Evolutionary conservation across 2,888 invertebrate species (phyloP).

Genomic region (Rhingia rostrata): DNA sequence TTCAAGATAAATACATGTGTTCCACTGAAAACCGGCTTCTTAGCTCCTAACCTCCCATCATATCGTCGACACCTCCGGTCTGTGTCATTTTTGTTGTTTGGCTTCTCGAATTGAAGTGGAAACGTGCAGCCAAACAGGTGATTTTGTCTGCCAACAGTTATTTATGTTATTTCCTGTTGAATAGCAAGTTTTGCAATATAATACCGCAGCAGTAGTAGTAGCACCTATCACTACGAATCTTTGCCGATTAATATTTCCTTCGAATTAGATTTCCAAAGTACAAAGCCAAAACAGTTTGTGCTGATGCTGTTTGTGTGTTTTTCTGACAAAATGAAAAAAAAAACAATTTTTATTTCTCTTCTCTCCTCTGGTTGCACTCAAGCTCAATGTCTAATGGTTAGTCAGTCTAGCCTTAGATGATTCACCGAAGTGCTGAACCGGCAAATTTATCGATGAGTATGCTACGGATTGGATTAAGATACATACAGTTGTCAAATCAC

Average conservation of each 20-base stretch:
- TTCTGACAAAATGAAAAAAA: no score
- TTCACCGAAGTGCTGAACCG: slow-evolving; percentile 22
- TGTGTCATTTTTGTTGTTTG: slow-evolving; percentile 1
- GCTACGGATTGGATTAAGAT: not conserved
- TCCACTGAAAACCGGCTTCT: not conserved
- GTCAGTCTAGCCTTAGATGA: not conserved
- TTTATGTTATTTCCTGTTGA: slow-evolving; percentile 16
- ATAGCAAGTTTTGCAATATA: not conserved
- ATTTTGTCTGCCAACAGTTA: slow-evolving; percentile 11
- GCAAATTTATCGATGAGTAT: slow-evolving; percentile 15
- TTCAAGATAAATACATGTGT: slow-evolving; percentile 1
- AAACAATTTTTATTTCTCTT: not conserved
- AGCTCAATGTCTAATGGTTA: not conserved
- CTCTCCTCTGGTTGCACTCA: not conserved
- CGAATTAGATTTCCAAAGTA: slow-evolving; percentile 31
- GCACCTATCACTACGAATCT: not conserved
- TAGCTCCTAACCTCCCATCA: not conserved
- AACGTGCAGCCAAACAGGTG: slow-evolving; percentile 27
- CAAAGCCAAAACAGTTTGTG: slow-evolving; percentile 1
- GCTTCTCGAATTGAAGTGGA: slow-evolving; percentile 7
- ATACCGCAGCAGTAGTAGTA: not conserved
- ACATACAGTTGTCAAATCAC: slow-evolving; percentile 11
- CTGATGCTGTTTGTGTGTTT: not conserved
- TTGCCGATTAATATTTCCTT: not conserved
- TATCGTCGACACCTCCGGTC: not conserved